These are phyloP conservation scores for Rhinolophus sinicus DNA, from an alignment of 2,113 vertebrate genomes.

Conservation along the genomic window DNA sequence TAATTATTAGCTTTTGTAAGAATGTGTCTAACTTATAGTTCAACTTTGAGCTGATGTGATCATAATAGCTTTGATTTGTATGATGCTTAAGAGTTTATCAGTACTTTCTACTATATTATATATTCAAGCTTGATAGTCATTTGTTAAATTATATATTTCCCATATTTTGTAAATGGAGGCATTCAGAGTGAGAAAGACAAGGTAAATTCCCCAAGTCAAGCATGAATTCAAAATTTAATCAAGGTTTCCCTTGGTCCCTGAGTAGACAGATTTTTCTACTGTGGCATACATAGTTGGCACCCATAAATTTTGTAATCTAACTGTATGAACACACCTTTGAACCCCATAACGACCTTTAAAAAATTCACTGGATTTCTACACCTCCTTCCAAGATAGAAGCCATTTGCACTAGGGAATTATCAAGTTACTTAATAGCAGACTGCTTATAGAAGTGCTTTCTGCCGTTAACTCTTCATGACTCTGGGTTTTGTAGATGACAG, in stretches of 20 bases:
- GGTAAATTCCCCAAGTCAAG: not conserved
- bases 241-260: not conserved
- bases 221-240: not conserved
- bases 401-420: not conserved
- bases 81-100: not conserved
- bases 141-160: not conserved
- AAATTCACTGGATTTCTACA: not conserved
- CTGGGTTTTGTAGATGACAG: not conserved
- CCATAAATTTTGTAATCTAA: not conserved
- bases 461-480: not conserved
- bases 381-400: not conserved
- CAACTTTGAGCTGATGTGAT: not conserved
- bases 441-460: not conserved
- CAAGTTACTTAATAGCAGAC: not conserved
- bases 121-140: not conserved
- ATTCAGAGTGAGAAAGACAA: not conserved
- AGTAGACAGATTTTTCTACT: not conserved
- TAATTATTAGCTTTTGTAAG: not conserved
- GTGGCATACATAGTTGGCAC: not conserved
- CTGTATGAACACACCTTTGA: not conserved
- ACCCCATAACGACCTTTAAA: not conserved
- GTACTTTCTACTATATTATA: not conserved
- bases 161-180: not conserved
- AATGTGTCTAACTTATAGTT: not conserved
- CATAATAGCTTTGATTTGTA: not conserved